Percentiles rank a stretch among this genome's conserved stretches.
phyloP scores from a whole-genome alignment of 2,113 vertebrate genomes.

The Ictalurus punctatus region DNA sequence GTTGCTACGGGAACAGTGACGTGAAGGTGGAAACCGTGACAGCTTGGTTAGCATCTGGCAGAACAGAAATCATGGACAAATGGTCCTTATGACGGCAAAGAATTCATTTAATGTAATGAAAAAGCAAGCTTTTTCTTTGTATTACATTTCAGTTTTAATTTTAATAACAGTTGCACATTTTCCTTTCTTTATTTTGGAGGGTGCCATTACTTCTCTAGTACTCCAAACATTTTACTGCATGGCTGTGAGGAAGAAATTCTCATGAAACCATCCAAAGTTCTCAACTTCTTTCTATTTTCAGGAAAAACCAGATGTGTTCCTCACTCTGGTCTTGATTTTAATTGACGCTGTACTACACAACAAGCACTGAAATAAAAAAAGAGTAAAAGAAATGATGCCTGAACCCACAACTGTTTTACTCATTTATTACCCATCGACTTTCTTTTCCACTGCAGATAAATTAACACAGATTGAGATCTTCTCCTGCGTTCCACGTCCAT shows the following conservation, averaged over 20 bases:
- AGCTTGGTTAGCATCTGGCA: constrained; percentile 11
- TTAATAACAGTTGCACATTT: not conserved
- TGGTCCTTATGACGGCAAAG: not conserved
- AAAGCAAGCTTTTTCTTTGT: not conserved
- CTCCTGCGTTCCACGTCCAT: not conserved
- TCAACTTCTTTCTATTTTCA: not conserved
- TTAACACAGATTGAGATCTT: not conserved
- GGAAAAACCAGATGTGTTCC: not conserved
- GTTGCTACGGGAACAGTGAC: not conserved
- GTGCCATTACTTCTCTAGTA: not conserved
- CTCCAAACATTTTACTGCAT: not conserved
- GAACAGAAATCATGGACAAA: not conserved
- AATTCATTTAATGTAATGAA: not conserved
- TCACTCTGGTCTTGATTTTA: not conserved
- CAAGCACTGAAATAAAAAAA: not conserved
- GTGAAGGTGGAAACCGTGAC: not conserved
- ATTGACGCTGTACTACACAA: not conserved
- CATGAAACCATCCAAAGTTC: not conserved
- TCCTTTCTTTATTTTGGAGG: not conserved
- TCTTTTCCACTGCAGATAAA: not conserved
- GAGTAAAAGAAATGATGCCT: not conserved
- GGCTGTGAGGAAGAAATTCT: not conserved
- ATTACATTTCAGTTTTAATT: not conserved
- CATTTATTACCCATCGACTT: not conserved
- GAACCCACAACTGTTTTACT: not conserved